phyloP scores from a whole-genome alignment of 35 echinoderm and acorn worm genomes.

The Anneissia japonica region DNA sequence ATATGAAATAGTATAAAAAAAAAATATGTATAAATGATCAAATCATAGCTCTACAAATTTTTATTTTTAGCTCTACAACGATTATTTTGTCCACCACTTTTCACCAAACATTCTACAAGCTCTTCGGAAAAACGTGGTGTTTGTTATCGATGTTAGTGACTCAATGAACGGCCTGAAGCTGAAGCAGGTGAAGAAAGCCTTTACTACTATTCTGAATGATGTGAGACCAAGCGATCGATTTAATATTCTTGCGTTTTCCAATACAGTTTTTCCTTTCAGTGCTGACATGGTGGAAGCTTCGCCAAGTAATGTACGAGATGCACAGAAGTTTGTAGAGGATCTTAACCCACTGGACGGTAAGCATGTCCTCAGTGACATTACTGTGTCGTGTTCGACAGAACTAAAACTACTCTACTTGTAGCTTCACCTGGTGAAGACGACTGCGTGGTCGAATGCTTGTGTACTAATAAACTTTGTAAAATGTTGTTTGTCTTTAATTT shows the following conservation, averaged over 20 bases:
- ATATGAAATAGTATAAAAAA: too few species aligned
- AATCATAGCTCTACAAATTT: too few species aligned
- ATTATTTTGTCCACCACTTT: slow-evolving; percentile 88
- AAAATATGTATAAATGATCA: too few species aligned
- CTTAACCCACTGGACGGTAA: slow-evolving; percentile 61
- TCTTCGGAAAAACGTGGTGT: slow-evolving; percentile 77
- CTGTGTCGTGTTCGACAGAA: too few species aligned
- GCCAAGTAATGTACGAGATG: slow-evolving; percentile 29
- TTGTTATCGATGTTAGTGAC: slow-evolving; percentile 85
- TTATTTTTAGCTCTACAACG: slow-evolving; percentile 45
- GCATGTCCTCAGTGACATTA: too few species aligned
- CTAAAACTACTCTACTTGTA: too few species aligned
- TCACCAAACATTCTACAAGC: slow-evolving; percentile 65
- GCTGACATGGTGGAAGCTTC: slow-evolving; percentile 28
- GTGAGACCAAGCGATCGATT: slow-evolving; percentile 80
- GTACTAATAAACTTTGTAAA: too few species aligned
- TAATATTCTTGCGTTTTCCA: slow-evolving; percentile 75
- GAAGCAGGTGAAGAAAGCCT: slow-evolving; percentile 64
- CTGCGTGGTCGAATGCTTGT: too few species aligned
- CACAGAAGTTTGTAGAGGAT: slow-evolving; percentile 64
- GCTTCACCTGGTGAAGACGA: too few species aligned
- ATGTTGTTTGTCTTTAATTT: too few species aligned
- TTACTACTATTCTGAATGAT: slow-evolving; percentile 81
- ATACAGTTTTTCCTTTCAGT: neutral
- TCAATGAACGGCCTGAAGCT: slow-evolving; percentile 84